Base-by-base conservation (phyloP, 2,888 invertebrate genomes). In the Agonum fuliginosum region DNA sequence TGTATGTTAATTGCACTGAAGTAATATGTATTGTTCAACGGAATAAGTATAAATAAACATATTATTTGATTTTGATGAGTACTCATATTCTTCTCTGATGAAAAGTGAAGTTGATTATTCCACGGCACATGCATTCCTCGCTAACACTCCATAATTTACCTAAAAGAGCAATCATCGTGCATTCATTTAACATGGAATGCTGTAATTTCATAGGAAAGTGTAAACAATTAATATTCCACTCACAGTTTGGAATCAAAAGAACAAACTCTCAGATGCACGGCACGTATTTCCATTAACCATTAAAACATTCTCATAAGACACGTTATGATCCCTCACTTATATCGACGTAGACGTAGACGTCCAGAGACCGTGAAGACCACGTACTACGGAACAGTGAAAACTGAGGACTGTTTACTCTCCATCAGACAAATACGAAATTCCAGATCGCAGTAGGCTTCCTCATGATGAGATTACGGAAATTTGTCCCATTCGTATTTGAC, bases 271-370 rank as follows among this genome's bases (percentile, higher is more conserved):
- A 17, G 17, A 46, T 62, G 58, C 58, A 62, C 17, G 58, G 17
- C 58, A 62, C 58, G 58, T 62, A 62, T 62, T 62, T 62, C 58
- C 58, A 62, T 62, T 62, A 62, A 62, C 58, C 30, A 62, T 62
- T 62, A 62, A 62, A 62, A 62, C 58, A 62, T 62, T 62, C 58
- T 62, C 58, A 62, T 62, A 62, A 62, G 58, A 62, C 58, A 62
- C 58, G 58, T 62, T 62, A 62, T 62, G 58, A 62, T 27, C 30
- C 17, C 27, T 62, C 58, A n/a, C n/a, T n/a, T n/a, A 62, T 30
- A 62, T 62, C 30, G 30, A 30, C 30, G 27, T n/a, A 62, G n/a
- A n/a, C n/a, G n/a, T n/a, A n/a, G n/a, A n/a, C n/a, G 30, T 5
- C 30, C 8, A 8, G 8, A 30, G 30, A 30, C 4, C 4, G 30